Conservation (phyloP, 2,797 vertebrate genomes). For the Malurus splendens region DNA sequence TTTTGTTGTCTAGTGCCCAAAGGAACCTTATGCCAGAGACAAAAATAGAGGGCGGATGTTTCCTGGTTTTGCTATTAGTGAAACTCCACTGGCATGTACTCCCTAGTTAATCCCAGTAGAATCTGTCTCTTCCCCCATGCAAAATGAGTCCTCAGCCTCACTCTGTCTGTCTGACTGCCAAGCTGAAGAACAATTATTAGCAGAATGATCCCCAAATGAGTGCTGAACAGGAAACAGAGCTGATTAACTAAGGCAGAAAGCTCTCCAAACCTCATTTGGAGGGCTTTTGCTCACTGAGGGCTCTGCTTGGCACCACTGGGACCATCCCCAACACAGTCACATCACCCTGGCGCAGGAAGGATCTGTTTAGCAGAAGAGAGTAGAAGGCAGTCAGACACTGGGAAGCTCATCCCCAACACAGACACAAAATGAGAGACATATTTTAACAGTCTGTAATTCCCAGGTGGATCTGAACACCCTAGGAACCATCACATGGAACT, state of each 20-base stretch:
- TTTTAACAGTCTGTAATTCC: background rate
- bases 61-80: background rate
- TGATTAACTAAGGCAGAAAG: background rate
- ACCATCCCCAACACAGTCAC: background rate
- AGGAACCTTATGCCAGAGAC: background rate
- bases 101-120: background rate
- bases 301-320: background rate
- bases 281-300: background rate
- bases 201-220: background rate
- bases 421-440: background rate
- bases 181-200: background rate
- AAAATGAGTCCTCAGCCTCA: background rate
- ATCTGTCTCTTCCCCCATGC: background rate
- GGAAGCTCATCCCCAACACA: background rate
- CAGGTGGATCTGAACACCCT: background rate
- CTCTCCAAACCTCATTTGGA: background rate
- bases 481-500: background rate
- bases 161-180: background rate
- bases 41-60: background rate
- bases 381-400: background rate
- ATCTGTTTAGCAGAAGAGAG: background rate
- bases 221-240: background rate
- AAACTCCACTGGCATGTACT: background rate
- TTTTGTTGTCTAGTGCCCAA: background rate
- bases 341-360: background rate